phyloP scores from a whole-genome alignment of 2,888 invertebrate genomes.

The Stegana nigrithorax region DNA sequence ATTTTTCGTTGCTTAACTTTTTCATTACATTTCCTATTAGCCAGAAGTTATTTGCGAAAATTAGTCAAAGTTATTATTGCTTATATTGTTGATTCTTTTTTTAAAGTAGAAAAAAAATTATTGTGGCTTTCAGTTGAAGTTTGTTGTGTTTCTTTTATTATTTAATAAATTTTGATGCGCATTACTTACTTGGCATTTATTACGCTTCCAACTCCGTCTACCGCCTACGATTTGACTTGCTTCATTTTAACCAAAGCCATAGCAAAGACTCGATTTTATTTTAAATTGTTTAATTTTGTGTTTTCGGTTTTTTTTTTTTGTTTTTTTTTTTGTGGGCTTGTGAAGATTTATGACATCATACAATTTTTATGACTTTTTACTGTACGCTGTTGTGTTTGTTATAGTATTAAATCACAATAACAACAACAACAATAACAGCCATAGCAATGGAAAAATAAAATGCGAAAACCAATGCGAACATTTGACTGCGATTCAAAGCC shows the following conservation, averaged over 20 bases:
- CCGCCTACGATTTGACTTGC: too few relatives aligned
- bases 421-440: neutral
- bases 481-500: neutral
- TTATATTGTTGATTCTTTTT: too few relatives aligned
- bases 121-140: too few relatives aligned
- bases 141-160: slow-evolving; percentile 1
- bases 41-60: slow-evolving; percentile 15
- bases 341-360: slow-evolving; percentile 22
- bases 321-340: neutral
- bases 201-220: too few relatives aligned
- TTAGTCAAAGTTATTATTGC: slow-evolving; percentile 8
- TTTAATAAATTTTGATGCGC: too few relatives aligned
- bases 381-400: neutral
- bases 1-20: neutral
- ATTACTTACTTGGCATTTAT: neutral
- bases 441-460: neutral
- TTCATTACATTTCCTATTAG: neutral
- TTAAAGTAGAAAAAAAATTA: too few relatives aligned
- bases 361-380: slow-evolving; percentile 1
- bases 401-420: neutral
- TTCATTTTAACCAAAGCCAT: too few relatives aligned
- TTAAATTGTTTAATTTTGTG: neutral
- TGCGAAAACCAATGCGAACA: neutral
- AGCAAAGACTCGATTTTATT: too few relatives aligned
- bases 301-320: neutral